Base-by-base conservation (phyloP, 1,140 invertebrate genomes). In the Drosophila nigromelanica region DNA sequence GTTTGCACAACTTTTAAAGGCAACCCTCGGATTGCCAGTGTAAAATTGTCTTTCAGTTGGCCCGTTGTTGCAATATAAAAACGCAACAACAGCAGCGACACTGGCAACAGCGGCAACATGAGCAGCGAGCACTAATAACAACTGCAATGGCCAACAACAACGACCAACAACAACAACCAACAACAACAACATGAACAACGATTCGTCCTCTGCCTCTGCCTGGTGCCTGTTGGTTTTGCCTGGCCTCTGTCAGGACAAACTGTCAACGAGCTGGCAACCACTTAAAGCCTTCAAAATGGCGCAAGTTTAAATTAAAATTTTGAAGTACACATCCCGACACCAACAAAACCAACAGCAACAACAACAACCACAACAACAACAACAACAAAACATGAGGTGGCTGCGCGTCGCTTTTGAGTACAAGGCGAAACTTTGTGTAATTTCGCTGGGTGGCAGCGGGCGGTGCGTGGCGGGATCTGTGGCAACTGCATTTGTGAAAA, bases 241-340 rank as follows among this genome's bases (percentile, higher is more conserved):
- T 77, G 81, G 56, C 73, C 73, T 74, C 68, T 74, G 81, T 77
- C 82, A 86, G 78, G 73, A 86, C 75, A 78, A 89, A 89, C 86
- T 89, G 86, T 90, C 80, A 89, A 90, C 86, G 86, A 89, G 86
- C 81, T 86, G 81, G 81, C 78, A 86, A 90, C 80, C 86, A 90
- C 86, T 89, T 89, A 89, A 89, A 89, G 86, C 86, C 78, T 78
- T 78, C 86, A 90, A 90, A 89, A 89, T 90, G 86, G 86, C 76
- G 81, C 87, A 89, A 89, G 86, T 89, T 89, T 89, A 89, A 89
- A 89, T 89, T 89, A 89, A 90, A 89, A 89, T 86, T 89, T 89
- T 89, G 79, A 87, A 87, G 85, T 82, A 86, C 71, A 83, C 80
- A 73, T 40, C 47, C 76, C 75, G 63, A 81, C 80, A 83, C 76